Base-by-base conservation (phyloP, 2,888 invertebrate species). In the Phaedon cochleariae region DNA sequence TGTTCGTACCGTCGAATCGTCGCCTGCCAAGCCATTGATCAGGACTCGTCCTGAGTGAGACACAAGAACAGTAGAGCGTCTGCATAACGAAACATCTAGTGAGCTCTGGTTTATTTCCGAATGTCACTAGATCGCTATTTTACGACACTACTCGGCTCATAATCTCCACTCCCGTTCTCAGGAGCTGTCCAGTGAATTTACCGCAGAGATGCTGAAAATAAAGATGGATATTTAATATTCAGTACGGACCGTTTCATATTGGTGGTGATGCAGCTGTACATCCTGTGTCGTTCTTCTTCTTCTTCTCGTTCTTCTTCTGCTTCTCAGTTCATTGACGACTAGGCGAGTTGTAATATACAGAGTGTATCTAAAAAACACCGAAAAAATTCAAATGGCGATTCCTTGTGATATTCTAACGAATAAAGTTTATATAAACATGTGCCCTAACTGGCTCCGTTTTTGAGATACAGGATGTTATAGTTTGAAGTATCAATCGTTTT, bases 111-210 rank as follows among this genome's bases (percentile, higher is more conserved):
- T 79, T 79, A 79, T 79, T 79, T 77, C 58, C 76, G 75, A 77
- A 76, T 77, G 80, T 79, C 80, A 76, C 73, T 75, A 59, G 76
- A 76, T 74, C 68, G 73, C 75, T 77, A 74, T 74, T 80, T 79
- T 80, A 80, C 79, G 79, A 80, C 76, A 73, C 77, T 71, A 71
- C 57, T 67, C 62, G 74, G 75, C 76, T 76, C 78, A 79, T 79
- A 79, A 79, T 78, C 77, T 79, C 74, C 76, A 77, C 77, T 74
- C 65, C 75, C 73, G 76, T 79, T 79, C 79, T 78, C 79, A 77
- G 76, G 78, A 79, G 76, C 78, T 77, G 78, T 77, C 77, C 69
- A 75, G 78, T 78, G 77, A 78, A 79, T 79, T 78, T 74, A 73
- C 73, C 67, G 54, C 62, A 59, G 66, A 54, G 73, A 73, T 77